These are phyloP conservation scores for Delphinapterus leucas DNA, from an alignment of 2,113 vertebrate genomes.

Conservation along the genomic window DNA sequence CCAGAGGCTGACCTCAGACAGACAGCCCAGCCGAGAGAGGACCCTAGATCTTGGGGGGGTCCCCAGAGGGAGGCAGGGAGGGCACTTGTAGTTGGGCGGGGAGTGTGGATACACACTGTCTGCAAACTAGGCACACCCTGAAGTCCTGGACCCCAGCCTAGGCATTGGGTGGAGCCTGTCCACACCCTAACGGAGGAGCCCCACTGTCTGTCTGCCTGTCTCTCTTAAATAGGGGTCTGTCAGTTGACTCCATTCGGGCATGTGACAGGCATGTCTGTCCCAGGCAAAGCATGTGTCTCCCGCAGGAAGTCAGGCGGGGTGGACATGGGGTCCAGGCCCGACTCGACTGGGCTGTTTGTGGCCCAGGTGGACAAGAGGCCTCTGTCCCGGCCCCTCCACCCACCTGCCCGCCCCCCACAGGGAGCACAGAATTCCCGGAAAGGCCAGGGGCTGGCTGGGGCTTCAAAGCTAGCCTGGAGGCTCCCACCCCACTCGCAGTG, in stretches of 20 bases:
- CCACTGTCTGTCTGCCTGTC: not conserved
- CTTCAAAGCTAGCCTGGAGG: constrained; percentile 56
- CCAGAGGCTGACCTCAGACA: not conserved
- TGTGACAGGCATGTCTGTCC: not conserved
- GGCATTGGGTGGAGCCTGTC: not conserved
- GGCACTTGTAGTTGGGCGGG: not conserved
- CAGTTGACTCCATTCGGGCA: not conserved
- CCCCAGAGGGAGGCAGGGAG: not conserved
- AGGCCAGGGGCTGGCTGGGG: constrained; percentile 36
- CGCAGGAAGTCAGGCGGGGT: not conserved
- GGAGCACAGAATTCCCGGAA: constrained; percentile 55
- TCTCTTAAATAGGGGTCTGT: not conserved
- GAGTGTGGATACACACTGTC: not conserved
- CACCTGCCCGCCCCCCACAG: not conserved
- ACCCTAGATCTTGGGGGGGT: not conserved
- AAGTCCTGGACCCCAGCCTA: constrained; percentile 6
- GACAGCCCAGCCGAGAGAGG: not conserved
- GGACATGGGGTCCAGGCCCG: not conserved
- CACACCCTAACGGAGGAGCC: not conserved
- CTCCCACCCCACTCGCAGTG: not conserved
- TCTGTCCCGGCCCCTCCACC: not conserved
- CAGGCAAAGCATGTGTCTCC: not conserved
- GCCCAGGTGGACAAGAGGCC: not conserved
- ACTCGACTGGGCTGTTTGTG: not conserved
- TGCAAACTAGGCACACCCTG: not conserved